A percentile compares a stretch with the other conserved stretches of the same genome.
These are phyloP conservation scores for Panurus biarmicus DNA, from an alignment of 2,113 vertebrate species.

Conservation along the genomic window DNA sequence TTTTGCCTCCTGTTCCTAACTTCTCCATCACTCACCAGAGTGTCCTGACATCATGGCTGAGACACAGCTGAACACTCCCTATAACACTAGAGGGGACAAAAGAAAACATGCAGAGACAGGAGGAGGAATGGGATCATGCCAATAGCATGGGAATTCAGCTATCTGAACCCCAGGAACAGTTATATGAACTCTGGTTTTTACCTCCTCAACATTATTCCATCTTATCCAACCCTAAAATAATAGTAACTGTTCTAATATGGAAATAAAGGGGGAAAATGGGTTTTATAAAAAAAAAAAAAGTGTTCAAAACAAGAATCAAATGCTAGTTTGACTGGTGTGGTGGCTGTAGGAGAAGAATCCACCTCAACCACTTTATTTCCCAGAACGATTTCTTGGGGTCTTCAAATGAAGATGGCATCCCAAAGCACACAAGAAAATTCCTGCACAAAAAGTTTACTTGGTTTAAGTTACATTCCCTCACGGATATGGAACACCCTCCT, in stretches of 20 bases:
- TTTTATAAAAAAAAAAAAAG: neutral
- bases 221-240: neutral
- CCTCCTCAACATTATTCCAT: neutral
- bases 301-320: neutral
- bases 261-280: neutral
- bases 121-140: neutral
- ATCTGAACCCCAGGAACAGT: neutral
- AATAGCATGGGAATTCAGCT: neutral
- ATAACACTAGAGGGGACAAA: neutral
- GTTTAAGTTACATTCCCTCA: neutral
- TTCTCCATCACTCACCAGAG: neutral
- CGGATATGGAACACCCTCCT: rapidly evolving
- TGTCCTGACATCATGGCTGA: neutral
- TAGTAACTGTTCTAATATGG: neutral
- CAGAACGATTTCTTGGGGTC: neutral
- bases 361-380: neutral
- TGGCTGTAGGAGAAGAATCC: neutral
- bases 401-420: neutral
- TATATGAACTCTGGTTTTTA: neutral
- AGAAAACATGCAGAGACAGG: neutral
- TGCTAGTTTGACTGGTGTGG: neutral
- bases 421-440: neutral
- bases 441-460: neutral
- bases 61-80: neutral
- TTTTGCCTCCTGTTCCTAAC: neutral